phyloP scores from a whole-genome alignment of 2,113 vertebrate species.

The Peromyscus leucopus region DNA sequence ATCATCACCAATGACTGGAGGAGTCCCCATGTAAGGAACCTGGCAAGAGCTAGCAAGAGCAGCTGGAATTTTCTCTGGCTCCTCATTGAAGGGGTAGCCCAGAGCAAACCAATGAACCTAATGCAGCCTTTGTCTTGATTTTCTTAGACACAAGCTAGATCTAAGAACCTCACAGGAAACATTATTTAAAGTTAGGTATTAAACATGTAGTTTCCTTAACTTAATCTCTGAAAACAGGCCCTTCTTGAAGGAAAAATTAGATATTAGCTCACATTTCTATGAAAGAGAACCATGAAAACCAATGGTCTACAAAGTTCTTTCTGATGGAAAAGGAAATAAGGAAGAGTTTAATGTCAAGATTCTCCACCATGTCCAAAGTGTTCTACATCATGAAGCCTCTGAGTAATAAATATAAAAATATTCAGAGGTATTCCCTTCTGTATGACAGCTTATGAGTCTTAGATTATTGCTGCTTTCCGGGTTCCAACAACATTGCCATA shows the following conservation, averaged over 20 bases:
- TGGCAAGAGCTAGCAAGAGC: not conserved
- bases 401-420: not conserved
- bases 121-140: not conserved
- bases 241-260: not conserved
- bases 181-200: not conserved
- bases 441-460: too few species aligned
- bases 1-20: too few species aligned
- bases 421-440: not conserved
- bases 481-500: not conserved
- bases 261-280: not conserved
- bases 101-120: not conserved
- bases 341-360: not conserved
- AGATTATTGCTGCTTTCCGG: not conserved
- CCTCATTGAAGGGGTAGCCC: not conserved
- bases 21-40: too few species aligned
- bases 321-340: not conserved
- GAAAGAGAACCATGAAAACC: not conserved
- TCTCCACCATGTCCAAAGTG: not conserved
- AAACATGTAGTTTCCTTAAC: not conserved
- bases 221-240: not conserved
- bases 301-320: not conserved
- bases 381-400: not conserved
- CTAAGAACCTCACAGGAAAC: not conserved
- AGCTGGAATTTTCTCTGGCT: not conserved
- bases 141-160: not conserved